Conservation (phyloP, 2,797 vertebrate genomes). For the Aldrovandia affinis region DNA sequence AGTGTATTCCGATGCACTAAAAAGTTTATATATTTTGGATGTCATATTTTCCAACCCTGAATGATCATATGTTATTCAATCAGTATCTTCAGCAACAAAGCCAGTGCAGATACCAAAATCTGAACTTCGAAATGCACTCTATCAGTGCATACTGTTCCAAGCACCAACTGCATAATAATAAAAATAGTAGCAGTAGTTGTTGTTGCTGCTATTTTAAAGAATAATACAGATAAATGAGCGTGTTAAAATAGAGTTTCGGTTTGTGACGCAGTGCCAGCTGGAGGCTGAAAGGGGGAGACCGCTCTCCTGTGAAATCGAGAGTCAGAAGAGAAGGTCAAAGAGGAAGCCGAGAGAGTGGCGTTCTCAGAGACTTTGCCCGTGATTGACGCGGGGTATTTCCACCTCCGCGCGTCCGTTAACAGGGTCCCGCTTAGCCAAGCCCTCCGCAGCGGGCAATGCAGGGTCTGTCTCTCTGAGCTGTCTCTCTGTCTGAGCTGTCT, state of each 20-base stretch:
- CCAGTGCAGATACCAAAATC: no score
- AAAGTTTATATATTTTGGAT: background rate
- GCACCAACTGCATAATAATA: no score
- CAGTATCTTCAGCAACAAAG: background rate
- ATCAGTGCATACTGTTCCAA: no score
- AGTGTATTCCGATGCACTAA: background rate
- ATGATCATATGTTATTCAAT: background rate
- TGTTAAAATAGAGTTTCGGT: no score
- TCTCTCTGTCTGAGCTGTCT: slow-evolving; percentile 17
- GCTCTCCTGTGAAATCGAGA: background rate
- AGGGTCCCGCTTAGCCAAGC: background rate
- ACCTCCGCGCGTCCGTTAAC: background rate
- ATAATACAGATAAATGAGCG: no score
- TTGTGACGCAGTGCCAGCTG: background rate
- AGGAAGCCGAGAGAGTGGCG: background rate
- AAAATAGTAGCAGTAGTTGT: no score
- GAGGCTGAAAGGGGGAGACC: background rate
- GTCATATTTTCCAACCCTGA: background rate
- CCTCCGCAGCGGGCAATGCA: background rate
- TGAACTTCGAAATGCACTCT: no score
- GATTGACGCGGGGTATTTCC: background rate
- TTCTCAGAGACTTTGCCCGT: background rate
- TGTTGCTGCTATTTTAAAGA: no score
- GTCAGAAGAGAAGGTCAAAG: background rate
- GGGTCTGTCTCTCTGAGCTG: no score